These are phyloP conservation scores for Oligia latruncula DNA, from an alignment of 2,888 invertebrate species.

Conservation along the genomic window DNA sequence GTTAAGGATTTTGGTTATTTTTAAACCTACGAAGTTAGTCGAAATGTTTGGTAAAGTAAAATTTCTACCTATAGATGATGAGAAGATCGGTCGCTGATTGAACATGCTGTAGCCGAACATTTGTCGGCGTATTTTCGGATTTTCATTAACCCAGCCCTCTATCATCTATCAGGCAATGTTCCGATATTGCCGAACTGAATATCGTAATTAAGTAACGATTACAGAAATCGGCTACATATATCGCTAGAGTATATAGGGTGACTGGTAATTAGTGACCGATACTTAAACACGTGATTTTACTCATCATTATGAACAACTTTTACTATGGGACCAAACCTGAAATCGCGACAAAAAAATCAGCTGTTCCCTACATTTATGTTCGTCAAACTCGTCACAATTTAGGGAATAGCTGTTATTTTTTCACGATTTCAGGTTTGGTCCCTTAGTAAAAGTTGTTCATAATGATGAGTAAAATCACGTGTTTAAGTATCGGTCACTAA, in stretches of 20 bases:
- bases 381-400: too few species aligned
- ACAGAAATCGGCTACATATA: neutral
- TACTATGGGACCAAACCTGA: too few species aligned
- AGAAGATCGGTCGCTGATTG: neutral
- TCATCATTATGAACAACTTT: too few species aligned
- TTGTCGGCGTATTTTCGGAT: neutral
- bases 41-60: neutral
- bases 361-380: too few species aligned
- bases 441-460: too few species aligned
- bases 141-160: neutral
- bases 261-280: too few species aligned
- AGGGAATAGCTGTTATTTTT: too few species aligned
- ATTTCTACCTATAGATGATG: neutral
- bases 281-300: too few species aligned
- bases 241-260: neutral
- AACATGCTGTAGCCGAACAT: neutral
- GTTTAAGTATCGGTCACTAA: too few species aligned
- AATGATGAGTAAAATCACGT: too few species aligned
- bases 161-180: neutral
- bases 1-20: slow-evolving; percentile 18
- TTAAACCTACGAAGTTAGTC: neutral
- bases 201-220: neutral
- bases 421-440: too few species aligned
- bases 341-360: too few species aligned
- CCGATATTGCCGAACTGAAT: neutral